Conservation (phyloP, 2,888 invertebrate species). For the Drosophila testacea region DNA sequence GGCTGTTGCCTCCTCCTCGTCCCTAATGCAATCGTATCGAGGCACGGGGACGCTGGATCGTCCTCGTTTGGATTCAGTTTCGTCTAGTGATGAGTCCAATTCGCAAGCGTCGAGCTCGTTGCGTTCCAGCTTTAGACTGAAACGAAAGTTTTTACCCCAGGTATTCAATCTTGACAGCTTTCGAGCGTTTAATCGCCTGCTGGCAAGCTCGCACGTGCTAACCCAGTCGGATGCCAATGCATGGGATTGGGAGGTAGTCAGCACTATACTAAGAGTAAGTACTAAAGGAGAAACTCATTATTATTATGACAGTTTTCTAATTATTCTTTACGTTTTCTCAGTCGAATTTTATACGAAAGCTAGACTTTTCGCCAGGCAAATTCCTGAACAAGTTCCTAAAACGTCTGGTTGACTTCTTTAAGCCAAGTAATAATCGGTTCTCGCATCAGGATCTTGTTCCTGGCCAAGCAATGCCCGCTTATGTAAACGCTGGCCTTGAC, state of each 20-base stretch:
- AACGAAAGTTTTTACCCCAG: conserved; percentile 85
- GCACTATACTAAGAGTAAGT: conserved; percentile 91
- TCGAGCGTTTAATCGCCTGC: conserved; percentile 88
- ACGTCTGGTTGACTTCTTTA: conserved; percentile 93
- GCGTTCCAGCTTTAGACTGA: conserved; percentile 83
- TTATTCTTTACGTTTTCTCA: conserved; percentile 32
- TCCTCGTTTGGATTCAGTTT: conserved; percentile 85
- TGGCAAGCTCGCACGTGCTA: conserved; percentile 93
- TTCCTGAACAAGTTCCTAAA: conserved; percentile 88
- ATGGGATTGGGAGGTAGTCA: conserved; percentile 98
- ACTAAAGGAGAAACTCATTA: background rate
- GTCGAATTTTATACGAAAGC: conserved; percentile 86
- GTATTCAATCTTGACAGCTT: conserved; percentile 86
- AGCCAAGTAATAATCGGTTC: conserved; percentile 94
- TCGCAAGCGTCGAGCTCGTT: conserved; percentile 80
- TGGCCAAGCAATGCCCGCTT: conserved; percentile 81
- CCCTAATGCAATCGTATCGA: conserved; percentile 6
- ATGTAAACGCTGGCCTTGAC: conserved; percentile 84
- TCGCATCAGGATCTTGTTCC: conserved; percentile 91
- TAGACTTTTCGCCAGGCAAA: conserved; percentile 88
- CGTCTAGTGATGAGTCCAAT: conserved; percentile 85
- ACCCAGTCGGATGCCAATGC: conserved; percentile 91
- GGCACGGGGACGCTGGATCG: conserved; percentile 78
- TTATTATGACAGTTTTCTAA: background rate
- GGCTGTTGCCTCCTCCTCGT: conserved; percentile 16